Evolutionary conservation across 2,113 vertebrate species (phyloP).

Genomic region (Plecotus auritus): DNA sequence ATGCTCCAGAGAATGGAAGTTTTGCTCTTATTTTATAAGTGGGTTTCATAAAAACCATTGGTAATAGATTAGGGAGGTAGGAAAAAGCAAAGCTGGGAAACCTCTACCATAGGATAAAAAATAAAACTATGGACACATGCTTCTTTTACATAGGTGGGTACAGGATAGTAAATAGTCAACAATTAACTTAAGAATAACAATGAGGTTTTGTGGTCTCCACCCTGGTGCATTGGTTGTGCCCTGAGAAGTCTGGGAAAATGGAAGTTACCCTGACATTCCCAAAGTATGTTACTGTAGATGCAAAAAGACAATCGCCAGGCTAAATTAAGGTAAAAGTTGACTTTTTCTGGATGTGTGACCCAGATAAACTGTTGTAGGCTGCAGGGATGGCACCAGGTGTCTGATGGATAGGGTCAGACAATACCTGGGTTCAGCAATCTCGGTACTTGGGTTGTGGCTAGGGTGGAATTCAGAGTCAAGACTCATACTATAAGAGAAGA

Average conservation of each 20-base stretch:
- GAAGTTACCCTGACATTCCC: not conserved
- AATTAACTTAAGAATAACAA: not conserved
- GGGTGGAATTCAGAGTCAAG: too few species aligned
- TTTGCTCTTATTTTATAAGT: not conserved
- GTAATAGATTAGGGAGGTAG: not conserved
- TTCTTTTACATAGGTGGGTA: not conserved
- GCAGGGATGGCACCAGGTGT: too few species aligned
- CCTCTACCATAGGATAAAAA: not conserved
- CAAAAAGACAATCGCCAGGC: not conserved
- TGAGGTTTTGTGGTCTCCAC: not conserved
- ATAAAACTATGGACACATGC: not conserved
- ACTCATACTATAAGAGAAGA: too few species aligned
- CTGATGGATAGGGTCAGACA: too few species aligned
- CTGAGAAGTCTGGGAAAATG: not conserved
- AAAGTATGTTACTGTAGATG: not conserved
- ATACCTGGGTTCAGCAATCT: too few species aligned
- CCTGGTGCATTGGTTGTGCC: not conserved
- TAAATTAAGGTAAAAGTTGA: not conserved
- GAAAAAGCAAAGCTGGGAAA: not conserved
- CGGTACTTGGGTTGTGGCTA: too few species aligned
- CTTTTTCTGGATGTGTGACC: not conserved
- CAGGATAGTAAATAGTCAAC: not conserved
- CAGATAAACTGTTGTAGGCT: not conserved
- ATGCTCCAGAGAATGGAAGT: not conserved
- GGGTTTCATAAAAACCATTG: not conserved